phyloP scores from a whole-genome alignment of 2,113 vertebrate species.

The Spea multiplicata region DNA sequence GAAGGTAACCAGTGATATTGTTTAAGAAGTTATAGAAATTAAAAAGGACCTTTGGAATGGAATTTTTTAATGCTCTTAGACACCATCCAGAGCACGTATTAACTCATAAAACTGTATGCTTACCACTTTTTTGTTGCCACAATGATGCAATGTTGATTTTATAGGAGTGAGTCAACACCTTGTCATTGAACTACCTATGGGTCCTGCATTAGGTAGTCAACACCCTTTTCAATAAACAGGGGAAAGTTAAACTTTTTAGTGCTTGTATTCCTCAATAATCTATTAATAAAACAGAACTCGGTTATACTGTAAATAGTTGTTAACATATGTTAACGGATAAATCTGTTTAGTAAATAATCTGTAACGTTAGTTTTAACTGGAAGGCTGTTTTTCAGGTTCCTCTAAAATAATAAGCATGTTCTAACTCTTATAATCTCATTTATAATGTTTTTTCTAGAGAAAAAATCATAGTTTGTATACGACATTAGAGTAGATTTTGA shows the following conservation, averaged over 20 bases:
- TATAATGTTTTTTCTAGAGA: too few relatives aligned
- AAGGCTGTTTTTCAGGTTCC: constrained; percentile 7
- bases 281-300: constrained; percentile 37
- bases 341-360: constrained; percentile 24
- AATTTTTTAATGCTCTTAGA: constrained; percentile 44
- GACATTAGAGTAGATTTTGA: too few relatives aligned
- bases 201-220: constrained; percentile 19
- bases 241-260: constrained; percentile 18
- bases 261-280: constrained; percentile 39
- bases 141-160: constrained; percentile 41
- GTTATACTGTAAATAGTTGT: constrained; percentile 38
- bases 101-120: constrained; percentile 43
- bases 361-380: constrained; percentile 32
- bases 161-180: constrained; percentile 31
- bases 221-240: constrained; percentile 23
- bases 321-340: constrained; percentile 16
- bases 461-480: too few relatives aligned
- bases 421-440: too few relatives aligned
- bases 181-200: constrained; percentile 14
- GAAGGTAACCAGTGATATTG: too few relatives aligned
- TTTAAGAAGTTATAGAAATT: constrained; percentile 38
- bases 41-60: constrained; percentile 26
- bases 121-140: constrained; percentile 32
- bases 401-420: too few relatives aligned
- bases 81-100: constrained; percentile 42